Evolutionary conservation across 2,113 vertebrate species (phyloP).

Genomic region (Lates calcarifer): DNA sequence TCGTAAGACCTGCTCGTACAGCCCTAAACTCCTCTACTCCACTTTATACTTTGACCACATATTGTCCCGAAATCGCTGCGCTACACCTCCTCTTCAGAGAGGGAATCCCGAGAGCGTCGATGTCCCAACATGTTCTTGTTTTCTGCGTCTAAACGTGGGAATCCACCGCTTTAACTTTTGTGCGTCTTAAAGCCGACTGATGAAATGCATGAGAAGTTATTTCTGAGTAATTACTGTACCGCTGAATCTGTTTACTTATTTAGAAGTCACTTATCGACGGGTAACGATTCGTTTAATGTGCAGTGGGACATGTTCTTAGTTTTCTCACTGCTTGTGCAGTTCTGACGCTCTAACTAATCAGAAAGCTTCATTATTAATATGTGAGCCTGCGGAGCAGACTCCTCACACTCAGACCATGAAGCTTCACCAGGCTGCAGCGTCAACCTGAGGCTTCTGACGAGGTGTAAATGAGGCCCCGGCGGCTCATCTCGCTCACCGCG

Average conservation of each 20-base stretch:
- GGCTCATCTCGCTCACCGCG: background rate
- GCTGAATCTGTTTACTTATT: background rate
- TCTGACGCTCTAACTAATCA: background rate
- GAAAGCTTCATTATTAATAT: background rate
- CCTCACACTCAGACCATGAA: background rate
- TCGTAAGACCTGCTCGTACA: background rate
- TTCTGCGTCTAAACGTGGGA: background rate
- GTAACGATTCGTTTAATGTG: background rate
- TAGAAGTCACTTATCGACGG: no score
- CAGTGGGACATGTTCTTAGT: background rate
- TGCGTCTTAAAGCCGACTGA: background rate
- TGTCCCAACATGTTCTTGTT: background rate
- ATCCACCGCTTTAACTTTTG: background rate
- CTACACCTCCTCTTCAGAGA: slow-evolving; percentile 29
- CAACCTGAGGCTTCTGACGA: background rate
- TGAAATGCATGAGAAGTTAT: background rate
- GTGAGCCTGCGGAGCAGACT: background rate
- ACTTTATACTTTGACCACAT: slow-evolving; percentile 19
- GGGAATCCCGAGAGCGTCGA: slow-evolving; percentile 3
- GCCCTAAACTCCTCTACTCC: no score
- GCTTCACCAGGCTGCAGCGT: background rate
- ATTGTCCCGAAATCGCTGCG: background rate
- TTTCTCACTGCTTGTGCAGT: background rate
- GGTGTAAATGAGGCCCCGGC: slow-evolving; percentile 43
- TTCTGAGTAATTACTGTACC: background rate